Conservation (phyloP, 1,140 invertebrate genomes). For the Aphaenogaster rudis region DNA sequence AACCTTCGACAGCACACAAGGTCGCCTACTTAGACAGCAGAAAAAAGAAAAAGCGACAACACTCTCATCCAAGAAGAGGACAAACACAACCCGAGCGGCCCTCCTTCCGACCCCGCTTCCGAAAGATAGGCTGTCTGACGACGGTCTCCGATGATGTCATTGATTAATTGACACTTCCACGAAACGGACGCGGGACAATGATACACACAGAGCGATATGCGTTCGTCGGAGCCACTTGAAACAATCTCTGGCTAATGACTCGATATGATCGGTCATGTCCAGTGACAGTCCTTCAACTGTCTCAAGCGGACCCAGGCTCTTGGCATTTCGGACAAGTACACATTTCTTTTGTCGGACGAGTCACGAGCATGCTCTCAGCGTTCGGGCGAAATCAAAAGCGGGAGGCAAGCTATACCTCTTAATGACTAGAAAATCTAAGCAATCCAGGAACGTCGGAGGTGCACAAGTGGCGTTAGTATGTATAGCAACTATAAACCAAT, state of each 20-base stretch:
- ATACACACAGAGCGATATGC: conserved; percentile 20
- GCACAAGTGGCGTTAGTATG: conserved; percentile 57
- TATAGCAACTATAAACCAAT: conserved; percentile 44
- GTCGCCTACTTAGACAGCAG: neutral
- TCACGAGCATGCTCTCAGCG: conserved; percentile 69
- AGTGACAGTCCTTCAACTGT: neutral
- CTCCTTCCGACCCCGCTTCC: neutral
- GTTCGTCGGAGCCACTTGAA: neutral
- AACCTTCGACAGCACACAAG: conserved; percentile 27
- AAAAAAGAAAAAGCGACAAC: conserved; percentile 28
- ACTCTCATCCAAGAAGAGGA: conserved; percentile 24
- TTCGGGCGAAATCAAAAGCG: conserved; percentile 37
- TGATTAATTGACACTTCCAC: conserved; percentile 45
- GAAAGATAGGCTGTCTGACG: conserved; percentile 24
- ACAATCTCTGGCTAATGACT: neutral
- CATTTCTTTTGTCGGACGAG: conserved; percentile 37
- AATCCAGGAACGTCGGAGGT: conserved; percentile 35
- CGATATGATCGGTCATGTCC: neutral
- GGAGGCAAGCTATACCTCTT: conserved; percentile 53
- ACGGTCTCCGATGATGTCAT: conserved; percentile 3
- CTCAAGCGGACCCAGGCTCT: neutral
- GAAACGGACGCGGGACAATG: conserved; percentile 45
- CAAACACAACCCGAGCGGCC: neutral
- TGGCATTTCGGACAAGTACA: conserved; percentile 40
- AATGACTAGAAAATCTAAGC: conserved; percentile 59